Conservation (phyloP, 2,113 vertebrate genomes). For the Apaloderma vittatum region DNA sequence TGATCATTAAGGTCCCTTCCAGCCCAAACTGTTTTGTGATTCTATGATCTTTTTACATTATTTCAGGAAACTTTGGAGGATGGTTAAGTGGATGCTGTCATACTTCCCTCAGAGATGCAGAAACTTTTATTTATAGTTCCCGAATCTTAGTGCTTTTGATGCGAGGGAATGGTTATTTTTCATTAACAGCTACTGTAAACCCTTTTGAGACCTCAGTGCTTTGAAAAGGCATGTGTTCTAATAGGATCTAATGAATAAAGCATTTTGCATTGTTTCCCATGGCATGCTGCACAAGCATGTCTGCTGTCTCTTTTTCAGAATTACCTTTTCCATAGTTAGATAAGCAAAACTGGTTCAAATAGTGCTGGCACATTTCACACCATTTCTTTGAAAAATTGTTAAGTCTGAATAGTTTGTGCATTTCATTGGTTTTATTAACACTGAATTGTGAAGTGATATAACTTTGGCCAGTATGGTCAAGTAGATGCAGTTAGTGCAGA, state of each 20-base stretch:
- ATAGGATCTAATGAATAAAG: conserved; percentile 41
- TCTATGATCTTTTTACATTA: background rate
- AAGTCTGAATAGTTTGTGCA: background rate
- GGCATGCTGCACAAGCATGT: background rate
- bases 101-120: background rate
- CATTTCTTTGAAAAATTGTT: background rate
- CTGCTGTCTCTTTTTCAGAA: background rate
- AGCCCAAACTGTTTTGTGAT: background rate
- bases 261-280: conserved; percentile 25
- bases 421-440: background rate
- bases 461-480: background rate
- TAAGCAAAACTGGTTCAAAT: background rate
- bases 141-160: background rate
- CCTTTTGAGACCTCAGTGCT: background rate
- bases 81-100: background rate
- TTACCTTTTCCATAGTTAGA: background rate
- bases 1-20: background rate
- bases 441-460: background rate
- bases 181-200: background rate
- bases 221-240: conserved; percentile 27
- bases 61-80: background rate
- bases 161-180: background rate
- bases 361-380: background rate
- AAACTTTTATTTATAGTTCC: conserved; percentile 23
- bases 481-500: background rate